Base-by-base conservation (phyloP, 2,888 invertebrate genomes). In the Hermaeophaga mercurialis region DNA sequence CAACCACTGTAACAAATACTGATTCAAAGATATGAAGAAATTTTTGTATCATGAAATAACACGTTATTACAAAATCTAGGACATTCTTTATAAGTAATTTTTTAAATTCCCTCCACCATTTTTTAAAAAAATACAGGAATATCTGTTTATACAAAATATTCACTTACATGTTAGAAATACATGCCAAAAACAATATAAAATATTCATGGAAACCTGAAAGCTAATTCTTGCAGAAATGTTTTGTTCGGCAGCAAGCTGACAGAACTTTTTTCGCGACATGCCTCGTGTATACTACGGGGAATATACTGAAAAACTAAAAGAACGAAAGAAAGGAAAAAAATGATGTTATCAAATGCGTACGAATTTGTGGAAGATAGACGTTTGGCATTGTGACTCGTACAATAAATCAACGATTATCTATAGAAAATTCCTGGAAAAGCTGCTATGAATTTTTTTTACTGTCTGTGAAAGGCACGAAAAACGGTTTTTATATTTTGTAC, bases 281-380 rank as follows among this genome's bases (percentile, higher is more conserved):
- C 38, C 7, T 18, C 43, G 15, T 15, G 43, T 24, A 43, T 24
- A 12, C 43, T n/a, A 7, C 43, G 14, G 43, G 43, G 43, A 43
- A 43, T 43, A 43, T 19, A 41, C 22, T 11, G 19, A 39, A 18
- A 39, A 24, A 15, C 22, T 43, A 8, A 9, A 24, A 7, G 43
- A 43, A 24, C 8, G 24, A 24, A 50, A 31, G 15, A 43, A 43
- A n/a, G 34, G 24, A 43, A 18, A 50, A 50, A 50, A 50, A 50
- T 50, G 50, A 50, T 50, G 50, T 50, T 50, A 50, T 50, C 50
- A 43, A 50, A 50, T 50, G 50, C 50, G 50, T 43, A 50, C 33
- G 50, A 50, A 50, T 50, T 50, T 31, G 50, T 43, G 50, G 43
- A 50, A 50, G 50, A 50, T 43, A 50, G 50, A 50, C 50, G 50